phyloP scores from a whole-genome alignment of 2,888 invertebrate species.

The Scaeva pyrastri region DNA sequence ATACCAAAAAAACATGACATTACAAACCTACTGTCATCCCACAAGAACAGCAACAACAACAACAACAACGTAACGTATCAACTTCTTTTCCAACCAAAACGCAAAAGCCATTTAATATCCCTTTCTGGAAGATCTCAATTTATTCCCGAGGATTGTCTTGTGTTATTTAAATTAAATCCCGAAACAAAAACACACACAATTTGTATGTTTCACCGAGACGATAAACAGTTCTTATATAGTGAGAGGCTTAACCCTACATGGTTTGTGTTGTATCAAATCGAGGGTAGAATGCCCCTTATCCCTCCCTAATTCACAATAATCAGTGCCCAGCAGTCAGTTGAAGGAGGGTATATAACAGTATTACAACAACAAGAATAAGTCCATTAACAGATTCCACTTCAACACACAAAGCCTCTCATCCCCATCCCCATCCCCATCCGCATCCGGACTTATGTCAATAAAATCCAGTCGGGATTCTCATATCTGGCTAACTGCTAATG shows the following conservation, averaged over 20 bases:
- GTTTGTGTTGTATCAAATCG: background rate
- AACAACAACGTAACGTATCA: background rate
- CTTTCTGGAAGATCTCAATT: conserved; percentile 3
- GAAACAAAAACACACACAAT: conserved; percentile 12
- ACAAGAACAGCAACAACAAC: background rate
- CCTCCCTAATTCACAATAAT: background rate
- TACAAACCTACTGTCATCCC: background rate
- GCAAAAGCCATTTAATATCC: background rate
- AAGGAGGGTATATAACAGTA: background rate
- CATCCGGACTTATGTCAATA: background rate
- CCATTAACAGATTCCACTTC: conserved; percentile 32
- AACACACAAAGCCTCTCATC: conserved; percentile 22
- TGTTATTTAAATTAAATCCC: conserved; percentile 23
- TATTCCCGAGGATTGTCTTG: background rate
- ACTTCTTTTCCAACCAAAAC: background rate
- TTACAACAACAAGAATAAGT: conserved; percentile 18
- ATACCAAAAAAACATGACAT: background rate
- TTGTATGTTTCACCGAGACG: conserved; percentile 12
- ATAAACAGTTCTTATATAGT: background rate
- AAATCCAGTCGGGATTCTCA: conserved; percentile 5
- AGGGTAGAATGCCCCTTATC: background rate
- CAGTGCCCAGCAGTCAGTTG: background rate
- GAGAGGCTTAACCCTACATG: conserved; percentile 17
- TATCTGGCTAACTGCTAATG: conserved; percentile 19
- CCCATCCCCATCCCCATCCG: too few species aligned